These are phyloP conservation scores for Elanus axillaris DNA, from an alignment of 2,113 vertebrate species.

Conservation along the genomic window DNA sequence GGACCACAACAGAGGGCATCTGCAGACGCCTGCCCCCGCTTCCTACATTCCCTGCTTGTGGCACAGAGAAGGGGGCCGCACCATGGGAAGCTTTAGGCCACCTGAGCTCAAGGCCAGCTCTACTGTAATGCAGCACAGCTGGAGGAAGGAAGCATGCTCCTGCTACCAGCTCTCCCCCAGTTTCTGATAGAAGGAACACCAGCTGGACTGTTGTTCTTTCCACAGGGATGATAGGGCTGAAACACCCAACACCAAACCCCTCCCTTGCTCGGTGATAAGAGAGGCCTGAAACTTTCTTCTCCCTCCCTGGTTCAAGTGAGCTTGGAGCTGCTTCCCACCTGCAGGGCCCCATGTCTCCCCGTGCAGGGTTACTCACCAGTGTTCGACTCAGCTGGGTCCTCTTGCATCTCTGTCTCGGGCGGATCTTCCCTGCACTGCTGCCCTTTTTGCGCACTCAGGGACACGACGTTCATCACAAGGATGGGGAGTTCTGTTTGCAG, in stretches of 20 bases:
- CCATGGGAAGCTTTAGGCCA: not conserved
- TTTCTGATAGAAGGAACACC: not conserved
- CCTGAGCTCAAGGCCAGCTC: not conserved
- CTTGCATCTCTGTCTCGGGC: not conserved
- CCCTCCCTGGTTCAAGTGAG: not conserved
- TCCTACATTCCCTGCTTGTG: not conserved
- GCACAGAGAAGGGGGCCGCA: not conserved
- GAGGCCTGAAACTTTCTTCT: not conserved
- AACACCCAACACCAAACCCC: not conserved
- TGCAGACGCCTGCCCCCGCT: not conserved
- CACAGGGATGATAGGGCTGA: not conserved
- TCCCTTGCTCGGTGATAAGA: too few species aligned
- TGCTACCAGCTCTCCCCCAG: not conserved
- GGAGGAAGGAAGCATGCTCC: not conserved
- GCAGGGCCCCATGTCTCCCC: accelerated
- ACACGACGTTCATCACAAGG: conserved; percentile 54
- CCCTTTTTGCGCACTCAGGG: conserved; percentile 12
- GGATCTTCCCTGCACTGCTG: not conserved
- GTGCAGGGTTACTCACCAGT: conserved; percentile 20
- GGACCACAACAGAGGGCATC: not conserved
- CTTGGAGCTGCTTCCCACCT: not conserved
- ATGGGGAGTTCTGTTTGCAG: conserved; percentile 55
- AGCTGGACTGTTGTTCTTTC: not conserved
- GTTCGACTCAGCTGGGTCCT: not conserved
- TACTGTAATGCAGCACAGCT: not conserved